Evolutionary conservation across 2,797 vertebrate species (phyloP).

Genomic region (Helarctos malayanus): DNA sequence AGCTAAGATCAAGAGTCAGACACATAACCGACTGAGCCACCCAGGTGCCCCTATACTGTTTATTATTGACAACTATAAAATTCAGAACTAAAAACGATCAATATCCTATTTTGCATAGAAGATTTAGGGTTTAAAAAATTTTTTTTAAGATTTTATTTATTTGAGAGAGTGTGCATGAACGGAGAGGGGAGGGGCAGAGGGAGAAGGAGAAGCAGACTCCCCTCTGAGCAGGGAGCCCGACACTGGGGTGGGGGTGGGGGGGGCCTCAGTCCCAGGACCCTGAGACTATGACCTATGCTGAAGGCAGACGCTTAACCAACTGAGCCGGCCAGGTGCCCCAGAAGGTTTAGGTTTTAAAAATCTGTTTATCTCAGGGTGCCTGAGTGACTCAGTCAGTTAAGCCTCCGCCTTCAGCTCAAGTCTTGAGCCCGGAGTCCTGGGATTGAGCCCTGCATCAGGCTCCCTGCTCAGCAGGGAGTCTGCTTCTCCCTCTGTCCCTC

Average conservation of each 20-base stretch:
- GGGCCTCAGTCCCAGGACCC: background rate
- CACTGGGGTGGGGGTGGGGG: too few species aligned
- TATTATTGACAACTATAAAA: constrained; percentile 32
- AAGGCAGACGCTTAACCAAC: background rate
- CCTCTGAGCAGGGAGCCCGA: background rate
- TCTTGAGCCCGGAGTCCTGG: too few species aligned
- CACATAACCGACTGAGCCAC: background rate
- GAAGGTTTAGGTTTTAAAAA: background rate
- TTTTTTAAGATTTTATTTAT: background rate
- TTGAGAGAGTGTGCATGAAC: background rate
- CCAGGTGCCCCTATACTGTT: background rate
- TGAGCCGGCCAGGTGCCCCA: background rate
- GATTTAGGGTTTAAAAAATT: background rate
- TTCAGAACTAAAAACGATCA: background rate
- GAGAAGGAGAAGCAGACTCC: background rate
- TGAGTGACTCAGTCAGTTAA: too few species aligned
- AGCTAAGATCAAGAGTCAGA: background rate
- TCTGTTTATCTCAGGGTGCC: background rate
- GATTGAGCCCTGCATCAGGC: too few species aligned
- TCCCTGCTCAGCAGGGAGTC: background rate
- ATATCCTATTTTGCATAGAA: constrained; percentile 13
- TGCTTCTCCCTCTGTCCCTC: background rate
- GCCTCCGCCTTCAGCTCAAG: too few species aligned
- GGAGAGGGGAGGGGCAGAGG: background rate
- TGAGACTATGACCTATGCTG: background rate